Percentiles rank a stretch among this genome's conserved stretches.
phyloP scores from a whole-genome alignment of 2,888 invertebrate species.

The Polietes domitor region DNA sequence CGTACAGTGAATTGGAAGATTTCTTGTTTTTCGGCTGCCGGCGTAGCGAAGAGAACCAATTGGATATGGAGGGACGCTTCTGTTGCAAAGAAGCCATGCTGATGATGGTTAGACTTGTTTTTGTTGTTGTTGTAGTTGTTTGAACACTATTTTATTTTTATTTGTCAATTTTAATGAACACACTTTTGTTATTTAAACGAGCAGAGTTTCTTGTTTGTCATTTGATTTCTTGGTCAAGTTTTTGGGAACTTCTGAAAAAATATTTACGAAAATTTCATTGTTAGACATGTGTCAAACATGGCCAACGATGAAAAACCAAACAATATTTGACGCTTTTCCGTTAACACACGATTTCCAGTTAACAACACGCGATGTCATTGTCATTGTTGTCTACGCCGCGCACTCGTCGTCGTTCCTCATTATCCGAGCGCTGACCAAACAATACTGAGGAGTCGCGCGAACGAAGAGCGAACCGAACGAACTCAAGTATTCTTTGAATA shows the following conservation, averaged over 20 bases:
- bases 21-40: constrained; percentile 81
- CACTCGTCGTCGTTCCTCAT: constrained; percentile 24
- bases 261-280: neutral
- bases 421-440: constrained; percentile 34
- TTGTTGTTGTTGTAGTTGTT: no score
- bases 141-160: constrained; percentile 53
- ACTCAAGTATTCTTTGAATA: constrained; percentile 8
- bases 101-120: constrained; percentile 23
- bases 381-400: neutral
- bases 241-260: constrained; percentile 8
- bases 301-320: constrained; percentile 3
- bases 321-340: neutral
- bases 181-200: constrained; percentile 44
- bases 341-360: constrained; percentile 14
- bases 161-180: constrained; percentile 52
- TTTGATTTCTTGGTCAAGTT: constrained; percentile 21
- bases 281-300: constrained; percentile 12
- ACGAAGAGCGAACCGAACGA: neutral
- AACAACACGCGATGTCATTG: constrained; percentile 1
- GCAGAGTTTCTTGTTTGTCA: neutral
- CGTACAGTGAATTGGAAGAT: constrained; percentile 66
- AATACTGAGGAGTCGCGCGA: neutral
- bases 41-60: constrained; percentile 91
- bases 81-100: constrained; percentile 81
- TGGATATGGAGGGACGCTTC: constrained; percentile 87